These are phyloP conservation scores for Delphinapterus leucas DNA, from an alignment of 2,113 vertebrate species.

Conservation along the genomic window DNA sequence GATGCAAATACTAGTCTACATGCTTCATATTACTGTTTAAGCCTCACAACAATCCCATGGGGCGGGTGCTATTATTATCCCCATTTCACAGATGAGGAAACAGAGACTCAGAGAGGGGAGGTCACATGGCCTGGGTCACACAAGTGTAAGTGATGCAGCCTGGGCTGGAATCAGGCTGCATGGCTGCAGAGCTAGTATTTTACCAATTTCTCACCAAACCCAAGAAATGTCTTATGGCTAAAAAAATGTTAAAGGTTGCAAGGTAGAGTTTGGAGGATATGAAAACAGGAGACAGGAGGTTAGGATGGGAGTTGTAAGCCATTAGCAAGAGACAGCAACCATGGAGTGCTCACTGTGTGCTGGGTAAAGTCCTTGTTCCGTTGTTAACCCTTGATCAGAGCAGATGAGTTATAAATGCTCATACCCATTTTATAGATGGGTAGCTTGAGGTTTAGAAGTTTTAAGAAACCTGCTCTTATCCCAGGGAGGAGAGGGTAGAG, in stretches of 20 bases:
- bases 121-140: neutral
- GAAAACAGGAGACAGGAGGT: neutral
- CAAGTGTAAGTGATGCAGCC: neutral
- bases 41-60: accelerated
- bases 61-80: neutral
- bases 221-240: neutral
- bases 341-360: neutral
- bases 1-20: neutral
- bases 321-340: neutral
- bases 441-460: neutral
- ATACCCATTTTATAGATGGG: neutral
- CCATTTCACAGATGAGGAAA: neutral
- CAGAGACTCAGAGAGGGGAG: neutral
- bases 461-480: neutral
- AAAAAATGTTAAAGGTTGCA: neutral
- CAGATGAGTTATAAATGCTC: neutral
- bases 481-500: neutral
- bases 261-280: neutral
- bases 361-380: neutral
- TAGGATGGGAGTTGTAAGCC: neutral
- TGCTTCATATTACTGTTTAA: neutral
- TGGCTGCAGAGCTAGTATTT: neutral
- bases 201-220: no score
- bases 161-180: neutral
- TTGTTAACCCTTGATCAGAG: neutral